Conservation (phyloP, 2,797 vertebrate genomes). For the Leuciscus waleckii region DNA sequence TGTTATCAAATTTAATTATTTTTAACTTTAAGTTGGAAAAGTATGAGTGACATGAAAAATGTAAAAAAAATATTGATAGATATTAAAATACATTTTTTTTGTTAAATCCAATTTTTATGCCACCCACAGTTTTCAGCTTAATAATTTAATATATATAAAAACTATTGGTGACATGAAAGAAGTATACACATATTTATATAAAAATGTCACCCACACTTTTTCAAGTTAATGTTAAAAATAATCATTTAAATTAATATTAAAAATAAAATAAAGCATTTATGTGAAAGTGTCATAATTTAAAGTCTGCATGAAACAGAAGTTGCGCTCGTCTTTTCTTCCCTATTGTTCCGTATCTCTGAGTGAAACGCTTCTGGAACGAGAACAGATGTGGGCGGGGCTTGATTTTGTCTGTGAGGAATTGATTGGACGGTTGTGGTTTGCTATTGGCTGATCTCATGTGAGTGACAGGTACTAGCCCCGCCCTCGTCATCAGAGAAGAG, state of each 20-base stretch:
- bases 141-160: no score
- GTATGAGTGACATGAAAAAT: background rate
- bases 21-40: background rate
- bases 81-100: background rate
- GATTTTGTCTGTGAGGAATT: background rate
- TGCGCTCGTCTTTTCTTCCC: no score
- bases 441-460: background rate
- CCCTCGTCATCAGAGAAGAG: background rate
- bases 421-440: background rate
- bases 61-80: no score
- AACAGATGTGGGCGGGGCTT: background rate
- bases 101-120: background rate
- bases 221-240: background rate
- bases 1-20: background rate
- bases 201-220: background rate
- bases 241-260: background rate
- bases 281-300: background rate
- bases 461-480: background rate
- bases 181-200: background rate
- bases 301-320: background rate
- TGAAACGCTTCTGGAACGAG: background rate
- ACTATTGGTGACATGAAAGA: background rate
- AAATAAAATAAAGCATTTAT: background rate
- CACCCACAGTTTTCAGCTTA: no score
- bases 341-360: background rate